Evolutionary conservation across 2,888 invertebrate genomes (phyloP).

Genomic region (Lepidochitona cinerea): DNA sequence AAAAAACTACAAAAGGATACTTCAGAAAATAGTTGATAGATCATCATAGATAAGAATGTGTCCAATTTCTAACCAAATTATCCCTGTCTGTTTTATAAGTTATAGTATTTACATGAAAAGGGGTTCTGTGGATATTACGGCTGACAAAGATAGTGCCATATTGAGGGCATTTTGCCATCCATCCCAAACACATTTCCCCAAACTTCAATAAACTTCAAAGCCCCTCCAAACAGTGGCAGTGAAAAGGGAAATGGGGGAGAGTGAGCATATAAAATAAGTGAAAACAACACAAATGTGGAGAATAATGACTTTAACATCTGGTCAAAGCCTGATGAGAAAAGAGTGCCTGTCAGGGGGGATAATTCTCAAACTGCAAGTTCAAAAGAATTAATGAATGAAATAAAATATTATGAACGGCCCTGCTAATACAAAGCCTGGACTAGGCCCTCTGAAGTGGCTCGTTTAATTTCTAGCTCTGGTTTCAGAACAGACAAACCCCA

Average conservation of each 20-base stretch:
- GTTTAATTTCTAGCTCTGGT: no score
- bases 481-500: no score
- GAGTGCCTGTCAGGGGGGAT: neutral
- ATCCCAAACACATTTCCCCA: neutral
- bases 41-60: no score
- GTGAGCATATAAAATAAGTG: neutral
- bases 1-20: no score
- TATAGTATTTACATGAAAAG: no score
- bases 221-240: neutral
- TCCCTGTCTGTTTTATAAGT: neutral
- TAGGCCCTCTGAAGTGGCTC: no score
- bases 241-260: neutral
- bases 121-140: no score
- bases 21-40: no score
- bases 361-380: neutral
- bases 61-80: neutral
- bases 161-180: neutral
- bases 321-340: neutral
- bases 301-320: neutral
- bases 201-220: neutral
- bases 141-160: no score
- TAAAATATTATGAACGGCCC: neutral
- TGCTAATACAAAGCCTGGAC: no score
- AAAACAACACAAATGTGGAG: neutral
- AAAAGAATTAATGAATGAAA: neutral